Evolutionary conservation across 2,888 invertebrate species (phyloP).

Genomic region (Eristalinus sepulchralis): DNA sequence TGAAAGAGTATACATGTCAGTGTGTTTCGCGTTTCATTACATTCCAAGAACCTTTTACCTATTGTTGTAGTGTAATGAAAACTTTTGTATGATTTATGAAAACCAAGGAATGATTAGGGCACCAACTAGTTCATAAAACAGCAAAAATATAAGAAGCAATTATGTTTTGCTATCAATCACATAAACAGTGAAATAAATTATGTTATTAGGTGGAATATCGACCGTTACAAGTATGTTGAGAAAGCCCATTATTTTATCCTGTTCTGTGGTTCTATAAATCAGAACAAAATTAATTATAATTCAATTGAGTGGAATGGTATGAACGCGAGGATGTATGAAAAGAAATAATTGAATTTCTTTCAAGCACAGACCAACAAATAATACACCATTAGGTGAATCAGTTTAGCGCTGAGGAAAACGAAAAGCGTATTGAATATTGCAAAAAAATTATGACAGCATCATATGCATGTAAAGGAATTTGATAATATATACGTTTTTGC

Average conservation of each 20-base stretch:
- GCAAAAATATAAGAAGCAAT: neutral
- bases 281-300: slow-evolving; percentile 57
- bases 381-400: slow-evolving; percentile 25
- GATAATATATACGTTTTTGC: no score
- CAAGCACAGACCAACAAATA: slow-evolving; percentile 44
- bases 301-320: slow-evolving; percentile 60
- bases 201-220: neutral
- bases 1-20: no score
- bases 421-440: neutral
- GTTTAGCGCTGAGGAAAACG: slow-evolving; percentile 18
- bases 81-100: neutral
- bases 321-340: slow-evolving; percentile 25
- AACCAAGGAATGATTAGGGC: neutral
- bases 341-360: slow-evolving; percentile 58
- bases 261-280: slow-evolving; percentile 52
- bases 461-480: neutral
- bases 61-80: neutral
- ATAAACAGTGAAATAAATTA: neutral
- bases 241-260: slow-evolving; percentile 11
- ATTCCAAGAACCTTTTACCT: no score
- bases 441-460: neutral
- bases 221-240: neutral
- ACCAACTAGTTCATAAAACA: neutral
- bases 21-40: no score
- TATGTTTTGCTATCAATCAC: no score